Conservation (phyloP, 2,888 invertebrate genomes). For the Sympetrum striolatum region DNA sequence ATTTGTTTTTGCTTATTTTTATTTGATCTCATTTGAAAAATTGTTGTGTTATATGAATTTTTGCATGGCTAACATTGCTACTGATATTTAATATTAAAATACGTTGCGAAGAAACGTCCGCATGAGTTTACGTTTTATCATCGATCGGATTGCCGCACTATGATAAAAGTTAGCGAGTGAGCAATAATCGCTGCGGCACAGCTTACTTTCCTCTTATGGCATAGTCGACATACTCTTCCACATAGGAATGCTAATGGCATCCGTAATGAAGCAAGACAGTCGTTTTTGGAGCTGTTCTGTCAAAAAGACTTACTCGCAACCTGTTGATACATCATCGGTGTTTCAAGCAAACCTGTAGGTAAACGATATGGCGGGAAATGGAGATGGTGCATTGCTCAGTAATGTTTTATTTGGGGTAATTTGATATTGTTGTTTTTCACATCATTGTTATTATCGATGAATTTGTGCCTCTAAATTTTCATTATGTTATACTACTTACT, state of each 20-base stretch:
- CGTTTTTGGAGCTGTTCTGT: background rate
- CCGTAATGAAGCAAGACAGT: background rate
- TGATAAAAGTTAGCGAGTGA: background rate
- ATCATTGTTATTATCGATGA: too few species aligned
- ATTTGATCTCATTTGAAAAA: background rate
- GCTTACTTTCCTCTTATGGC: background rate
- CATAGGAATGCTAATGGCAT: background rate
- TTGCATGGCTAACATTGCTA: constrained; percentile 15
- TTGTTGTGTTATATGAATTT: background rate
- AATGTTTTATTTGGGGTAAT: too few species aligned
- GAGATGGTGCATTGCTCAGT: background rate
- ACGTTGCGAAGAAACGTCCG: background rate
- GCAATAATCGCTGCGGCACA: background rate
- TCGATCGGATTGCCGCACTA: background rate
- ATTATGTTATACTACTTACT: too few species aligned
- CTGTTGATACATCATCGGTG: constrained; percentile 37
- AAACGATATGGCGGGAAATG: constrained; percentile 21
- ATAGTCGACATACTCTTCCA: background rate
- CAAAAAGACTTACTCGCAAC: constrained; percentile 14
- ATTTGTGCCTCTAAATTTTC: too few species aligned
- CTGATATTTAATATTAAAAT: background rate
- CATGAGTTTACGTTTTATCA: background rate
- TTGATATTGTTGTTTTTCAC: too few species aligned
- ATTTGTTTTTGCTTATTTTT: background rate
- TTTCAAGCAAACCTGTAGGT: constrained; percentile 19